Evolutionary conservation across 2,797 vertebrate species (phyloP), one percentile per base, ranked within the genome.

Genomic region (Bucorvus abyssinicus): DNA sequence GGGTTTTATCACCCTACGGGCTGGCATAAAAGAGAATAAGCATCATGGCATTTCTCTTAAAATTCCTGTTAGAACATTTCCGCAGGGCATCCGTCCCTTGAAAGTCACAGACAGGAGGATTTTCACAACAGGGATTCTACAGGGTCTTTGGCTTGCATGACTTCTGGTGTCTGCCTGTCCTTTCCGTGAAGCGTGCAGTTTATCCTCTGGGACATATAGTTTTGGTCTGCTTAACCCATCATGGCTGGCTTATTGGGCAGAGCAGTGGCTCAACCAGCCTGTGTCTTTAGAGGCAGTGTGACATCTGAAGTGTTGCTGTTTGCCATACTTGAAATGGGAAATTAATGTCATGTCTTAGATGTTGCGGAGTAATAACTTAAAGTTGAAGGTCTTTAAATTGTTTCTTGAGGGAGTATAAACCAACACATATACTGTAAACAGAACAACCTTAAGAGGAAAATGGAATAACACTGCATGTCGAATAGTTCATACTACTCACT

Each of bases 61-160:
- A 90, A 75, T 45, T 84, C 8, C 0, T 9, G 7, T 68, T 73
- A 38, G 24, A 75, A 45, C 12, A 30, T 12, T 13, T 90, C n/a
- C 56, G 17, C 1, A 6, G 12, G 17, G 7, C 1, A 0, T 8
- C 22, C 1, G 4, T 59, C 26, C 32, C 36, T 75, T 84, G 29
- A 38, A n/a, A 79, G 14, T 6, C 14, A 7, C 13, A n/a, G 30
- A 13, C 2, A 11, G 0, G 3, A 4, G 2, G 1, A 7, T 57
- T 3, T 80, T 23, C 30, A n/a, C 8, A 6, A 13, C 9, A 52
- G 17, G 14, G 19, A 65, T 86, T 29, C 29, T 36, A 5, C 17
- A 24, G 2, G 6, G 10, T 67, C 40, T 53, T 49, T 49, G 22
- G 2, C 22, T 82, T 68, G 24, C 10, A 4, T 45, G 45, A 32